Percentiles rank a stretch among this genome's conserved stretches.
Conservation (phyloP, 2,888 invertebrate genomes). For the Bedellia somnulentella region DNA sequence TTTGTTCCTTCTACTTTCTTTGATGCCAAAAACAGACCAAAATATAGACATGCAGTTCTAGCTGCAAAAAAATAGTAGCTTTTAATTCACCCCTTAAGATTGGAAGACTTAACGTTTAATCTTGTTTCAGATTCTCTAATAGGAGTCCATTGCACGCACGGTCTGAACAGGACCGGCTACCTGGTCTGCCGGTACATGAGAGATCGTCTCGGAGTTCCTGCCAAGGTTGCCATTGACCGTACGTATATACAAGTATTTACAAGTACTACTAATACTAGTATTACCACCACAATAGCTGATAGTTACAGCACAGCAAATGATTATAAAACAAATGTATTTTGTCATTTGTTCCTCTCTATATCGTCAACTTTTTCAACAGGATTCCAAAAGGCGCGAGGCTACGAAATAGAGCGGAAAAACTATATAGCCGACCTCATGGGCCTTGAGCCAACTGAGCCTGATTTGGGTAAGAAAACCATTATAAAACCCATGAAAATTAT, state of each 20-base stretch:
- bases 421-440: slow-evolving; percentile 50
- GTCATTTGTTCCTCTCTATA: slow-evolving; percentile 12
- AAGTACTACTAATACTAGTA: no score
- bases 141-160: slow-evolving; percentile 83
- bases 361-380: slow-evolving; percentile 38
- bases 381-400: slow-evolving; percentile 68
- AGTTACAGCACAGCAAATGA: no score
- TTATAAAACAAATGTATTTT: no score
- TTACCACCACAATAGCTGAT: no score
- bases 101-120: no score
- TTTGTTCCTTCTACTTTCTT: no score
- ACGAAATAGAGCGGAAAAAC: slow-evolving; percentile 64
- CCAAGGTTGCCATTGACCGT: slow-evolving; percentile 64
- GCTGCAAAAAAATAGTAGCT: no score
- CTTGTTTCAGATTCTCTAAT: slow-evolving; percentile 66
- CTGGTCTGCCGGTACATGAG: slow-evolving; percentile 77
- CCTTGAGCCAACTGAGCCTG: slow-evolving; percentile 17
- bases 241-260: no score
- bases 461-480: slow-evolving; percentile 17
- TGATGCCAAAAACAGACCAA: no score
- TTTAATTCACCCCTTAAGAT: no score
- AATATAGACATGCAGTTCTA: no score
- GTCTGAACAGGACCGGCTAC: slow-evolving; percentile 78
- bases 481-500: slow-evolving; percentile 16
- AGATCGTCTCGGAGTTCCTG: slow-evolving; percentile 57